Evolutionary conservation across 1,140 invertebrate genomes (phyloP).

Genomic region (Daktulosphaira vitifoliae): DNA sequence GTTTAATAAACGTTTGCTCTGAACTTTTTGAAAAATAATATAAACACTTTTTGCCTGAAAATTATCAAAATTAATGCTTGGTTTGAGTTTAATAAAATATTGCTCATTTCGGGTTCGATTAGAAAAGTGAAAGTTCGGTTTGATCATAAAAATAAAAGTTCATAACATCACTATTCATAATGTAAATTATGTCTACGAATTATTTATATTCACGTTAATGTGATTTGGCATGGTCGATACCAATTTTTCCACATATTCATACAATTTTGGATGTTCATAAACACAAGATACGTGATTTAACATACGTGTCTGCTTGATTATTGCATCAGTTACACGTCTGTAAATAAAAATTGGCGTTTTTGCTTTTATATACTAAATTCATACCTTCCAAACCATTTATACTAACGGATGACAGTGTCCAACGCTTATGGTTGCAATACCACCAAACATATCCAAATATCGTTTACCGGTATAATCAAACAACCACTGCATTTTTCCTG

Average conservation of each 20-base stretch:
- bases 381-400: not conserved
- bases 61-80: too few species aligned
- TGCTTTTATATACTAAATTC: not conserved
- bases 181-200: too few species aligned
- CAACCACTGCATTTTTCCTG: constrained; percentile 86
- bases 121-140: too few species aligned
- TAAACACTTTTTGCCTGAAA: too few species aligned
- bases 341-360: not conserved
- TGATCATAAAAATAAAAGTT: too few species aligned
- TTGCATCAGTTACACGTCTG: constrained; percentile 62
- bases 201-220: constrained; percentile 65
- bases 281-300: constrained; percentile 88
- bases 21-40: too few species aligned
- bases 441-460: constrained; percentile 91
- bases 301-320: constrained; percentile 65
- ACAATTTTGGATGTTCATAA: constrained; percentile 80
- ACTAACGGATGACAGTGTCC: constrained; percentile 96
- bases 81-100: too few species aligned
- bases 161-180: too few species aligned
- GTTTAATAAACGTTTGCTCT: too few species aligned
- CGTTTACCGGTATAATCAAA: constrained; percentile 76
- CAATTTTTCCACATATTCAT: constrained; percentile 82
- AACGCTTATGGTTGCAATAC: constrained; percentile 94
- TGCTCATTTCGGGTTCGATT: too few species aligned
- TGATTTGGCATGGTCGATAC: constrained; percentile 70